Evolutionary conservation across 2,888 invertebrate genomes (phyloP).

Genomic region (Watsonalla cultraria): DNA sequence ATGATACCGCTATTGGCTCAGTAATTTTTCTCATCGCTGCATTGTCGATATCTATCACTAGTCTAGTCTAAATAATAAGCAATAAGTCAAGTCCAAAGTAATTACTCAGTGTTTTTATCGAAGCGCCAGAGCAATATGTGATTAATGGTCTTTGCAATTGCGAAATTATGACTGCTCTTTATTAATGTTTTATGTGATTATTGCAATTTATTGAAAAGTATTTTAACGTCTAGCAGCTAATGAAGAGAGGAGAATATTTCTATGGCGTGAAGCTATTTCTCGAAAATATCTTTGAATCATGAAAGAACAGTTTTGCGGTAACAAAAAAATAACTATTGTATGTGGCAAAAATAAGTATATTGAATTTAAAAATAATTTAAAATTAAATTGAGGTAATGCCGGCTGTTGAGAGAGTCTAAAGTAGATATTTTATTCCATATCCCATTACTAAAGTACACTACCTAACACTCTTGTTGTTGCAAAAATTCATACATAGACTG

Average conservation of each 20-base stretch:
- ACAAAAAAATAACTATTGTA: too few relatives aligned
- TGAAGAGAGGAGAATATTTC: neutral
- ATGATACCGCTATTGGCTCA: neutral
- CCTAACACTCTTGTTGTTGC: too few relatives aligned
- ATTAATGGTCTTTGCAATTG: conserved; percentile 2
- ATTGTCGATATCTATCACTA: conserved; percentile 4
- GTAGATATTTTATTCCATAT: too few relatives aligned
- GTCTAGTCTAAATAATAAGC: neutral
- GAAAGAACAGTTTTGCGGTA: too few relatives aligned
- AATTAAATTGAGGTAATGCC: too few relatives aligned
- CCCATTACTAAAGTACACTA: too few relatives aligned
- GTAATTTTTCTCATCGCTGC: conserved; percentile 3
- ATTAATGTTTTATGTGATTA: neutral
- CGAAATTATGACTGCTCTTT: neutral
- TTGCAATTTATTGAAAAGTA: neutral
- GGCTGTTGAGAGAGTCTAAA: too few relatives aligned
- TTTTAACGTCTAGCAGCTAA: too few relatives aligned
- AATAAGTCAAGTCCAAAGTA: conserved; percentile 4
- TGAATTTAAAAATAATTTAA: too few relatives aligned
- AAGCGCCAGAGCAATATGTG: conserved; percentile 4
- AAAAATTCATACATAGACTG: too few relatives aligned
- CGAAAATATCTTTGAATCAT: too few relatives aligned
- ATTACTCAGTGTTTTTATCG: conserved; percentile 6
- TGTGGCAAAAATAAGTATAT: too few relatives aligned
- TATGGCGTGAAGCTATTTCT: neutral